These are phyloP conservation scores for Apogon hyalosoma DNA, from an alignment of 2,797 vertebrate species.

Conservation along the genomic window DNA sequence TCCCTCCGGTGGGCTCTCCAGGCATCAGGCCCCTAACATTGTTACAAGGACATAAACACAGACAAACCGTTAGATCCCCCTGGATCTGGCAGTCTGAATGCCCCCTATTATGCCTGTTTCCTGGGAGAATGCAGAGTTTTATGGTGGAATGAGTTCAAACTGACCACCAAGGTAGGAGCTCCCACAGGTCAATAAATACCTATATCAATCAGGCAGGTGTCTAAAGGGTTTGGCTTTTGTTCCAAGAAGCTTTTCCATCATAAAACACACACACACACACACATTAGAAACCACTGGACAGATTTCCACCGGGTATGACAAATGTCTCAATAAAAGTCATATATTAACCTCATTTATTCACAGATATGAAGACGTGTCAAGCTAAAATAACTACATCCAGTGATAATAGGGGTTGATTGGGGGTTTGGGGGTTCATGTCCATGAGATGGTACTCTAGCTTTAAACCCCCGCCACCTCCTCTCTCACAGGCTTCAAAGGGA, in stretches of 20 bases:
- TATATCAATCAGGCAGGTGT: constrained; percentile 68
- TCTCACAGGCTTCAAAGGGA: constrained; percentile 82
- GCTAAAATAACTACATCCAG: constrained; percentile 40
- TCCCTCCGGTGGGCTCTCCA: constrained; percentile 65
- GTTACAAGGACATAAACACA: constrained; percentile 89
- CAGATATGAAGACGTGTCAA: constrained; percentile 42
- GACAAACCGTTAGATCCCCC: constrained; percentile 88
- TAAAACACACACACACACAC: constrained; percentile 10
- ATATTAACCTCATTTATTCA: constrained; percentile 47
- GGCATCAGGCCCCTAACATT: constrained; percentile 83
- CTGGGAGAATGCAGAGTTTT: constrained; percentile 81
- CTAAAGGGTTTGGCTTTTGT: constrained; percentile 50
- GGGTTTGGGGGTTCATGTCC: constrained; percentile 59
- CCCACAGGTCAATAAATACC: constrained; percentile 59
- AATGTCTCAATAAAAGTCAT: constrained; percentile 40
- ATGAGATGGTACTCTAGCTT: constrained; percentile 65
- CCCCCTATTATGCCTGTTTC: constrained; percentile 85
- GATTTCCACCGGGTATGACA: constrained; percentile 40
- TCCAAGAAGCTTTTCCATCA: constrained; percentile 19
- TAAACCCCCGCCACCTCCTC: constrained; percentile 71
- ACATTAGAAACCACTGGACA: constrained; percentile 11
- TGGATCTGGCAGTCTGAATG: constrained; percentile 87
- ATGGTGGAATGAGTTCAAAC: constrained; percentile 71
- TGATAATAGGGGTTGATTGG: constrained; percentile 56
- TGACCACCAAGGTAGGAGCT: constrained; percentile 80